phyloP scores from a whole-genome alignment of 2,797 vertebrate genomes.

The Amazonetta brasiliensis region DNA sequence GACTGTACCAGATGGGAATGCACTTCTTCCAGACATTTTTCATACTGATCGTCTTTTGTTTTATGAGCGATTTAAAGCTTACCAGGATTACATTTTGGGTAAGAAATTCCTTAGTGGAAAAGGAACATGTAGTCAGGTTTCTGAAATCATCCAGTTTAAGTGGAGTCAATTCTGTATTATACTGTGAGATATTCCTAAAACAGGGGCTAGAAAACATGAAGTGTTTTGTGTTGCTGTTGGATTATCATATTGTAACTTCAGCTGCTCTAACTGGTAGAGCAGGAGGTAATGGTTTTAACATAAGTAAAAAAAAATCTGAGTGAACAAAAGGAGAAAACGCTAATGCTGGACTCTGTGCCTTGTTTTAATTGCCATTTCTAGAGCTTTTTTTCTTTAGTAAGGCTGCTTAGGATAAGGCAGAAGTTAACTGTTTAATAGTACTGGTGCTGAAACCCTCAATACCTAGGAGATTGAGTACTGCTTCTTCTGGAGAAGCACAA shows the following conservation, averaged over 20 bases:
- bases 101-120: slow-evolving; percentile 32
- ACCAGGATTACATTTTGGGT: slow-evolving; percentile 96
- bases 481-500: neutral
- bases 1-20: slow-evolving; percentile 72
- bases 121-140: neutral
- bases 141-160: neutral
- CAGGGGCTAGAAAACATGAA: neutral
- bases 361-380: neutral
- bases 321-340: neutral
- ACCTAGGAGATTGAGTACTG: neutral
- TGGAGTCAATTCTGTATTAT: neutral
- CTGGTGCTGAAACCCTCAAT: neutral
- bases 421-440: neutral
- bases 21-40: slow-evolving; percentile 86
- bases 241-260: neutral
- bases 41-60: slow-evolving; percentile 89
- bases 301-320: neutral
- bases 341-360: neutral
- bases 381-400: neutral
- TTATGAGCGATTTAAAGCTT: slow-evolving; percentile 93
- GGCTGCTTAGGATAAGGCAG: neutral
- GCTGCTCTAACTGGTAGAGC: neutral
- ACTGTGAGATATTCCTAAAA: neutral
- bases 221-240: neutral
- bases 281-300: neutral